Percentiles rank a stretch among this genome's conserved stretches.
Evolutionary conservation across 2,113 vertebrate genomes (phyloP).

Genomic region (Danionella cerebrum): DNA sequence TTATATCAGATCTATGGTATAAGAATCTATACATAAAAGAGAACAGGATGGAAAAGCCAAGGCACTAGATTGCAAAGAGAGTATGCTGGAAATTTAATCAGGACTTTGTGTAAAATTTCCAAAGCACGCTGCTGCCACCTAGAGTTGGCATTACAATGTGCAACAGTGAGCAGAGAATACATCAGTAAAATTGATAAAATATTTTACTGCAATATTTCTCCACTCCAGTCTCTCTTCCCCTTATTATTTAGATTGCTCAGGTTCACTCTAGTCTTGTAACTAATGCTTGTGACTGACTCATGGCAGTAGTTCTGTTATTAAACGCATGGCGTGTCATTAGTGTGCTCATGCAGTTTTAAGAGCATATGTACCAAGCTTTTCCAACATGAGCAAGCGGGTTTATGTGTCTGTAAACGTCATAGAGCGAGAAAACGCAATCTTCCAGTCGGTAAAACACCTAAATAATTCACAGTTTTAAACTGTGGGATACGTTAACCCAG

Average conservation of each 20-base stretch:
- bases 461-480: too few relatives aligned
- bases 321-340: conserved; percentile 23
- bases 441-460: conserved; percentile 19
- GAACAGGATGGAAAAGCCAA: neutral
- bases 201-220: too few relatives aligned
- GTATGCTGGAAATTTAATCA: conserved; percentile 14
- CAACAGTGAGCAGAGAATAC: neutral
- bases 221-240: neutral
- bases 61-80: conserved; percentile 22
- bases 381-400: neutral
- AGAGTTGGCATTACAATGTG: neutral
- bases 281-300: neutral
- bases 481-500: too few relatives aligned
- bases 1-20: conserved; percentile 22
- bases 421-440: neutral
- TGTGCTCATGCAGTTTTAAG: conserved; percentile 24
- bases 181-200: too few relatives aligned
- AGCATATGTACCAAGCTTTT: neutral
- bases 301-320: conserved; percentile 8
- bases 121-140: conserved; percentile 31
- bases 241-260: neutral
- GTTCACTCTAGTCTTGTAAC: neutral
- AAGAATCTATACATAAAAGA: conserved; percentile 18
- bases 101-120: neutral
- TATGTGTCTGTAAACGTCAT: conserved; percentile 22